Evolutionary conservation across 2,113 vertebrate species (phyloP), one percentile per base, ranked within the genome.

Genomic region (Miniopterus natalensis): DNA sequence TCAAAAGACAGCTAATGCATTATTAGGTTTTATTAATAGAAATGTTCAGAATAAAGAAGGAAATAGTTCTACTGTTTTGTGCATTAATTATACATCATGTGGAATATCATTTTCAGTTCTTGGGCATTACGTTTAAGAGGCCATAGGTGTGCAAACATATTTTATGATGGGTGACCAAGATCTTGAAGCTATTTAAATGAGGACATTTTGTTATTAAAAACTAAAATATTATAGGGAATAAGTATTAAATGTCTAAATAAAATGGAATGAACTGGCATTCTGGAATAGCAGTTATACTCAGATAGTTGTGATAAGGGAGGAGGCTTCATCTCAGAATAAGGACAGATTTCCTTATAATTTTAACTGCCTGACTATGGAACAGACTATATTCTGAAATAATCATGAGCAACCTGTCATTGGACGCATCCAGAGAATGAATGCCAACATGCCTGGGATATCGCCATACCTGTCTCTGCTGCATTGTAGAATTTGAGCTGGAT

Each of bases 1-100:
- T 96, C 93, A 96, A 95, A 96, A 88, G 78, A 77, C 9, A 95
- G 40, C 47, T 55, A 96, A 95, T 73, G 23, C 23, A 83, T 85
- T 91, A 85, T 80, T 93, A 75, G 42, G 29, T 86, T 78, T 77
- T 73, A 93, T 89, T 95, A 92, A 95, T 84, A 92, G 61, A 81
- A 92, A 89, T n/a, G 5, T 68, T 95, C 61, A 78, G 49, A 90
- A 84, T 74, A 14, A 79, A 85, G 42, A 65, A 66, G 29, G 55
- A 85, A 81, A 49, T 47, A 36, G 21, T 86, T 80, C 23, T 90
- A 15, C 23, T 77, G 13, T 61, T 70, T 88, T 88, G 29, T 85
- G 53, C 40, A n/a, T 66, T 81, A 95, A 92, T 89, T 47, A 86
- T 29, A 65, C 31, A 71, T 36, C 23, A 42, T 40, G 68, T 96